Base-by-base conservation (phyloP, 2,797 vertebrate genomes). In the Chanos chanos region DNA sequence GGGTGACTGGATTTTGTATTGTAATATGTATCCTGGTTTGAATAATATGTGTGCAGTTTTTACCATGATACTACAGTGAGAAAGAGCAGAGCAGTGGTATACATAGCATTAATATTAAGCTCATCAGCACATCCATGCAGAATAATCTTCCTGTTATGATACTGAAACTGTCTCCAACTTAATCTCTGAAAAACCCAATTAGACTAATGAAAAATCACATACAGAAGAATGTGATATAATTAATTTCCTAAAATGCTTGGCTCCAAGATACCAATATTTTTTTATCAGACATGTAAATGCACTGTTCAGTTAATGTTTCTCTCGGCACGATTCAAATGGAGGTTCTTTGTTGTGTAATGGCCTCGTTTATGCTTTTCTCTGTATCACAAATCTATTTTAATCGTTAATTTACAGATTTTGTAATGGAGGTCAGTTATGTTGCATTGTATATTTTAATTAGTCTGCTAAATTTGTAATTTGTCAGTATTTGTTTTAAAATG, bases 111-210 rank as follows among this genome's bases (percentile, higher is more conserved):
- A 30, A 56, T 61, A 52, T 52, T 15, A 28, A 34, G 15, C 44
- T 49, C 25, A 30, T 34, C 28, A 21, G 16, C n/a, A 18, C 10
- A 61, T 36, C 47, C 30, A 39, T 44, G 37, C 30, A 45, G 2
- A 24, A 36, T 56, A 67, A 55, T 67, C 50, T 18, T 12, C 10
- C 25, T 31, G 27, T 61, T 55, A 21, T 61, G 18, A 15, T 54
- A 54, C 6, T 27, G 24, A 7, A 65, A 45, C 30, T 19, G 58
- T 62, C 22, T 52, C 18, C n/a, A n/a, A n/a, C n/a, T 44, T 63
- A 64, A 59, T 60, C 37, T 15, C 60, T 37, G 50, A 45, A 59
- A 10, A 60, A 30, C 53, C 53, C 43, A 31, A 34, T 61, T 37
- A 62, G 30, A 45, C 24, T 59, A 36, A 33, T 31, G 44, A 52